Evolutionary conservation across 1,140 invertebrate genomes (phyloP).

Genomic region (Pachyrhynchus sulphureomaculatus): DNA sequence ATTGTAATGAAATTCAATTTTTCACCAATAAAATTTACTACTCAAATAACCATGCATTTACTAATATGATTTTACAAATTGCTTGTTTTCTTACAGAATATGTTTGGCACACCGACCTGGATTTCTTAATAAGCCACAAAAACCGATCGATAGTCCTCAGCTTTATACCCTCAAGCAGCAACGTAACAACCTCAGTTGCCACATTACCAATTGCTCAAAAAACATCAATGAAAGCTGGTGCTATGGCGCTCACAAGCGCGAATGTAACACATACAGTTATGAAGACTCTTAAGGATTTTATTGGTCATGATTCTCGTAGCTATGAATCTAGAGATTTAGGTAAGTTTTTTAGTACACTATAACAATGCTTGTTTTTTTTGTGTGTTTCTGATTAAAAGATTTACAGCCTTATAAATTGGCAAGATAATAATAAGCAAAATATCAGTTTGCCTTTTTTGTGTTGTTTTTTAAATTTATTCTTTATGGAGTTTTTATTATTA

Average conservation of each 20-base stretch:
- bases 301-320: constrained; percentile 44
- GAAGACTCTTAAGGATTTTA: constrained; percentile 44
- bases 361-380: too few relatives aligned
- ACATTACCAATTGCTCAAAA: constrained; percentile 13
- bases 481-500: too few relatives aligned
- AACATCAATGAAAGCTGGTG: not conserved
- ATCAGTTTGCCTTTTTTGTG: too few relatives aligned
- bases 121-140: constrained; percentile 72
- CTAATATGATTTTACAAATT: too few relatives aligned
- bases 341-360: too few relatives aligned
- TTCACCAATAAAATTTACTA: too few relatives aligned
- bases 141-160: constrained; percentile 71
- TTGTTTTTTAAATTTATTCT: too few relatives aligned
- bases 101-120: constrained; percentile 81
- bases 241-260: constrained; percentile 36
- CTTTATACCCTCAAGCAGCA: constrained; percentile 58
- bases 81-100: constrained; percentile 65
- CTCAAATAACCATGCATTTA: too few relatives aligned
- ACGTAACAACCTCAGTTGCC: constrained; percentile 21
- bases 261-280: constrained; percentile 42
- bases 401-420: too few relatives aligned
- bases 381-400: too few relatives aligned
- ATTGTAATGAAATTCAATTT: too few relatives aligned
- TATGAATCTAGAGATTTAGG: constrained; percentile 29
- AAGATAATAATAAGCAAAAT: too few relatives aligned